Conservation (phyloP, 2,888 invertebrate species). For the Cephus pygmeus region DNA sequence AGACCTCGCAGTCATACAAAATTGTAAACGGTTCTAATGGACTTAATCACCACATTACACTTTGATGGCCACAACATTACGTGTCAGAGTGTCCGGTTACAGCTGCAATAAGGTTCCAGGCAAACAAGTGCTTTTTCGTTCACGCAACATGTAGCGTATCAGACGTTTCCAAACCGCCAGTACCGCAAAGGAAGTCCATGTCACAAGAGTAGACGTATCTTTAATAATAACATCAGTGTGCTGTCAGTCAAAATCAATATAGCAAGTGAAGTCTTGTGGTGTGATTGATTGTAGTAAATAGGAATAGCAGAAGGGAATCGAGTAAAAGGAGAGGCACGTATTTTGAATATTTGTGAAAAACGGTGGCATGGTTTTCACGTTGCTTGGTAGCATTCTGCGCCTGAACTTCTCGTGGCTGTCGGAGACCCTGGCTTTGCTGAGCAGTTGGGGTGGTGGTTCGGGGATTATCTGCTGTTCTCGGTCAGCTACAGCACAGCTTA, state of each 20-base stretch:
- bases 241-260: not conserved
- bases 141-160: not conserved
- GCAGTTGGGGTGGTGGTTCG: slow-evolving; percentile 51
- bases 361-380: slow-evolving; percentile 47
- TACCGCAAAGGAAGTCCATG: not conserved
- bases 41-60: not conserved
- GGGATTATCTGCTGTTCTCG: slow-evolving; percentile 60
- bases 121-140: not conserved
- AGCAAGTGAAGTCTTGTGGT: not conserved
- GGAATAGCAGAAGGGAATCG: not conserved
- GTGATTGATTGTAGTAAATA: not conserved
- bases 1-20: not conserved
- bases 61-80: not conserved
- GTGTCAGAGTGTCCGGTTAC: not conserved
- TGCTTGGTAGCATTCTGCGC: slow-evolving; percentile 42
- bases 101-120: not conserved
- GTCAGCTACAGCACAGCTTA: slow-evolving; percentile 63
- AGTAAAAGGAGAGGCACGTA: not conserved
- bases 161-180: not conserved
- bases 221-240: not conserved
- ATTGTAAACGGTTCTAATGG: not conserved
- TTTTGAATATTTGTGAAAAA: slow-evolving; percentile 12
- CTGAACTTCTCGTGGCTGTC: slow-evolving; percentile 52
- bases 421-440: slow-evolving; percentile 48
- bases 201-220: not conserved